A percentile compares a stretch with the other conserved stretches of the same genome.
Conservation (phyloP, 2,888 invertebrate genomes). For the Diarsia rubi region DNA sequence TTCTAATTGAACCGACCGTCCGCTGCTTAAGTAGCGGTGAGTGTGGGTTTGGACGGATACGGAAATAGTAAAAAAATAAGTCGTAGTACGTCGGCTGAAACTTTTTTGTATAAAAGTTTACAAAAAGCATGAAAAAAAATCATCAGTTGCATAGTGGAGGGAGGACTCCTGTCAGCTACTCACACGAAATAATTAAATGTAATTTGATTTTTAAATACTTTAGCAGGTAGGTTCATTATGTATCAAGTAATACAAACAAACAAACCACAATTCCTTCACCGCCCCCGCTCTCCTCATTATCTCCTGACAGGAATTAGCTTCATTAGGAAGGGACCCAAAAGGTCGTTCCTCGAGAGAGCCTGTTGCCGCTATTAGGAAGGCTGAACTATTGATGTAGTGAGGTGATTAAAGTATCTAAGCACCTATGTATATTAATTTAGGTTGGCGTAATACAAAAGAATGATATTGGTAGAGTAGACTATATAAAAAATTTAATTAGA, state of each 20-base stretch:
- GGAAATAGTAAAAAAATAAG: no score
- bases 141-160: no score
- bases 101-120: no score
- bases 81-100: no score
- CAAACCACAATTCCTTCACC: background rate
- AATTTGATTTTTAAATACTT: background rate
- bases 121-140: no score
- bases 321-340: conserved; percentile 32
- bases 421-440: background rate
- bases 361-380: conserved; percentile 23
- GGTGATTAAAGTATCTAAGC: background rate
- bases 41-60: no score
- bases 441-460: no score
- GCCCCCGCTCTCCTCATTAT: conserved; percentile 9
- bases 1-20: no score
- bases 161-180: no score
- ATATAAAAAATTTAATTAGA: background rate
- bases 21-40: no score
- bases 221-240: background rate
- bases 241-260: conserved; percentile 9
- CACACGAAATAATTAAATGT: no score
- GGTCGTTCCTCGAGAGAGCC: conserved; percentile 32
- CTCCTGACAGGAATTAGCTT: conserved; percentile 30
- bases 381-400: conserved; percentile 7
- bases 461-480: background rate